These are phyloP conservation scores for Selenia dentaria DNA, from an alignment of 2,888 invertebrate species.

Conservation along the genomic window DNA sequence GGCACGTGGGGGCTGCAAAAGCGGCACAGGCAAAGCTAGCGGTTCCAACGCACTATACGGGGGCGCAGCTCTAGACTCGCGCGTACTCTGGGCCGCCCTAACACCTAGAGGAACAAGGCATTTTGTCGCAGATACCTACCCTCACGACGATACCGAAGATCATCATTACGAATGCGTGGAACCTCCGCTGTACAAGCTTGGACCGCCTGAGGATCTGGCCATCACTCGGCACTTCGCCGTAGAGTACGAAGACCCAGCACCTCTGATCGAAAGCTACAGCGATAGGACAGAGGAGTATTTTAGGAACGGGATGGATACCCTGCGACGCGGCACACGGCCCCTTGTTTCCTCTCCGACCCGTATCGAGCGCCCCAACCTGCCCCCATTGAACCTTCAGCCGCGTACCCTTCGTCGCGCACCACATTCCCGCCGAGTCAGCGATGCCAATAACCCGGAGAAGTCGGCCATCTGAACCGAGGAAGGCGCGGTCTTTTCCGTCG, in stretches of 20 bases:
- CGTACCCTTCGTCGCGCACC: slow-evolving; percentile 79
- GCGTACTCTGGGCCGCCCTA: slow-evolving; percentile 92
- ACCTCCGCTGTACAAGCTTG: slow-evolving; percentile 78
- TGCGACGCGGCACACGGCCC: slow-evolving; percentile 84
- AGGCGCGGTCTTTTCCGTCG: slow-evolving; percentile 83
- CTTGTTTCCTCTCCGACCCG: slow-evolving; percentile 92
- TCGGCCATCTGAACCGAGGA: slow-evolving; percentile 81
- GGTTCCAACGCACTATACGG: slow-evolving; percentile 75
- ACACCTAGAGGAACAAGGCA: slow-evolving; percentile 93
- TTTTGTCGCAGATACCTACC: slow-evolving; percentile 88
- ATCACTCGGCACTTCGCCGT: slow-evolving; percentile 92
- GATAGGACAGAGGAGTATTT: slow-evolving; percentile 77
- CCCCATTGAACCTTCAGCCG: slow-evolving; percentile 89
- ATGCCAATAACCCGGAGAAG: slow-evolving; percentile 74
- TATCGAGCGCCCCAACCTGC: slow-evolving; percentile 92
- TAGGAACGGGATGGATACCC: slow-evolving; percentile 71
- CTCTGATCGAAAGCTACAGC: slow-evolving; percentile 89
- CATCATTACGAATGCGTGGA: slow-evolving; percentile 90
- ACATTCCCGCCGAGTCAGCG: slow-evolving; percentile 78
- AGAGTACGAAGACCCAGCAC: slow-evolving; percentile 92
- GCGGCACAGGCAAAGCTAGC: slow-evolving; percentile 79
- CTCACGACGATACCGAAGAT: slow-evolving; percentile 86
- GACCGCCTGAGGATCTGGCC: slow-evolving; percentile 73
- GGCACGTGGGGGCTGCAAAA: slow-evolving; percentile 81
- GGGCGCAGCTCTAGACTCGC: slow-evolving; percentile 85